phyloP scores from a whole-genome alignment of 2,113 vertebrate species.

The Thymallus thymallus region DNA sequence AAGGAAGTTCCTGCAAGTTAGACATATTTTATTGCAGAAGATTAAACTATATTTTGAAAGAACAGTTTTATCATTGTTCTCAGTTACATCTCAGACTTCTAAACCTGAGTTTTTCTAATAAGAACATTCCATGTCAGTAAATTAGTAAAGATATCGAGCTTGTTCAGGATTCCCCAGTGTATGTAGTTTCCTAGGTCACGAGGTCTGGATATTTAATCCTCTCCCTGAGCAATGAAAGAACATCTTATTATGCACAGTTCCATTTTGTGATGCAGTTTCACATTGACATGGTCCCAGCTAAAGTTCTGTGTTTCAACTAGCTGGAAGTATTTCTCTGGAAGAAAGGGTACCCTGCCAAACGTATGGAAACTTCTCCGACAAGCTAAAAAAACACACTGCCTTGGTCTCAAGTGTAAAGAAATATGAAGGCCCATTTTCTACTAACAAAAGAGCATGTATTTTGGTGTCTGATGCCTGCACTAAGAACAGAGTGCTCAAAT shows the following conservation, averaged over 20 bases:
- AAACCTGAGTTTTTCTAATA: neutral
- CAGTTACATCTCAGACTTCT: too few species aligned
- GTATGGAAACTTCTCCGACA: slow-evolving; percentile 37
- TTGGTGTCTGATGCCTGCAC: neutral
- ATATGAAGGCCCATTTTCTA: slow-evolving; percentile 12
- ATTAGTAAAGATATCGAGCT: neutral
- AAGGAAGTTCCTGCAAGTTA: too few species aligned
- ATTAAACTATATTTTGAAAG: too few species aligned
- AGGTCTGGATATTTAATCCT: neutral
- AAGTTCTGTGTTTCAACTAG: slow-evolving; percentile 23
- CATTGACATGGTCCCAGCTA: slow-evolving; percentile 13
- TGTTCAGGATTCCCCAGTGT: slow-evolving; percentile 10
- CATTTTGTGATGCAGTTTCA: slow-evolving; percentile 26
- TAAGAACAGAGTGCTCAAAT: slow-evolving; percentile 20
- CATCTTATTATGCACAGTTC: slow-evolving; percentile 4
- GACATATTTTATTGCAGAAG: too few species aligned
- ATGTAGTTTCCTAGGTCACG: slow-evolving; percentile 14
- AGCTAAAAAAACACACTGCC: slow-evolving; percentile 23
- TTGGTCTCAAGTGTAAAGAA: slow-evolving; percentile 18
- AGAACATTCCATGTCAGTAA: slow-evolving; percentile 1
- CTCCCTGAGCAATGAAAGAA: neutral
- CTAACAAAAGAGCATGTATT: slow-evolving; percentile 15
- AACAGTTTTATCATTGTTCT: too few species aligned
- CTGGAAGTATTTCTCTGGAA: slow-evolving; percentile 32
- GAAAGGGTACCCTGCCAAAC: slow-evolving; percentile 24